phyloP scores from a whole-genome alignment of 2,888 invertebrate species.

The Drosophila acutilabella region DNA sequence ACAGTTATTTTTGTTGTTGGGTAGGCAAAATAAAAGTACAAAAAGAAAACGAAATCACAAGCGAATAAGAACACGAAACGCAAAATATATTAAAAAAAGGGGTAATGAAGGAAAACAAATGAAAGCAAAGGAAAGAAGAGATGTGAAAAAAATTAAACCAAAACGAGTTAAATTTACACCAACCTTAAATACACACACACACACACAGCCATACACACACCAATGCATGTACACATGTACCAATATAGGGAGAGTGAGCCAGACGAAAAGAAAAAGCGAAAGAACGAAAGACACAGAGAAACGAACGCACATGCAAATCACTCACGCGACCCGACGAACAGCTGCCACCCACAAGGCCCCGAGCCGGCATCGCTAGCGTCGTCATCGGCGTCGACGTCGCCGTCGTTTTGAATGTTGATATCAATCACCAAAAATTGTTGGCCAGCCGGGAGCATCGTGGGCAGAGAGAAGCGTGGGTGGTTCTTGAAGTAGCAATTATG shows the following conservation, averaged over 20 bases:
- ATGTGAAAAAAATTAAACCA: constrained; percentile 31
- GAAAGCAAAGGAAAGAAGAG: constrained; percentile 20
- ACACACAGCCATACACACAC: background rate
- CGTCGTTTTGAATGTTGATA: constrained; percentile 55
- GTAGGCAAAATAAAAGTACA: constrained; percentile 34
- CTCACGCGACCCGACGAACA: constrained; percentile 49
- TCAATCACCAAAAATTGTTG: constrained; percentile 65
- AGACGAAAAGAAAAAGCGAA: background rate
- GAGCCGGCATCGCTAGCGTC: constrained; percentile 26
- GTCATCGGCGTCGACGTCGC: constrained; percentile 9
- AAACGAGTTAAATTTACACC: constrained; percentile 71
- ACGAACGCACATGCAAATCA: constrained; percentile 48
- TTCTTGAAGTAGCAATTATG: constrained; percentile 37
- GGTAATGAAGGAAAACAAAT: constrained; percentile 51
- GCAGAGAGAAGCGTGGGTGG: constrained; percentile 33
- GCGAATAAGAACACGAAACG: constrained; percentile 66
- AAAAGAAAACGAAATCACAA: constrained; percentile 62
- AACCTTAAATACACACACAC: constrained; percentile 30
- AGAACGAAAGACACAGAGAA: constrained; percentile 2
- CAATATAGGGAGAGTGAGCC: constrained; percentile 11
- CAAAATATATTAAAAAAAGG: constrained; percentile 12
- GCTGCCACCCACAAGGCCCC: constrained; percentile 51
- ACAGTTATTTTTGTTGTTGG: constrained; percentile 24
- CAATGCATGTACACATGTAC: background rate
- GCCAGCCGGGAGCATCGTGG: constrained; percentile 12